These are phyloP conservation scores for Psittacara wagleri DNA, from an alignment of 2,113 vertebrate genomes.

Conservation along the genomic window DNA sequence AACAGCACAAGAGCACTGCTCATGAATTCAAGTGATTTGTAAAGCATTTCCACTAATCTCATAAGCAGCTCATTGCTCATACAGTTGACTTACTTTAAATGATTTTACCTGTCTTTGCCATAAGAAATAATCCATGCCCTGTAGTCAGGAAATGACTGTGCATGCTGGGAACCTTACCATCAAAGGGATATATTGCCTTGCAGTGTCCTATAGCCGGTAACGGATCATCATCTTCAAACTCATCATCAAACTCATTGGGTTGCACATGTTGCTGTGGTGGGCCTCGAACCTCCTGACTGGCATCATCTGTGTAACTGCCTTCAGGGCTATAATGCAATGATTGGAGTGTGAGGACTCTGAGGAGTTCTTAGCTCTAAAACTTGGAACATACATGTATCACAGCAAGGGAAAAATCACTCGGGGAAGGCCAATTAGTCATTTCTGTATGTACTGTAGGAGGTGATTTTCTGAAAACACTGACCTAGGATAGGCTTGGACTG, in stretches of 20 bases:
- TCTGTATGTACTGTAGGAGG: background rate
- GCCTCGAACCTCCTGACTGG: slow-evolving; percentile 88
- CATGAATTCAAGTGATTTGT: background rate
- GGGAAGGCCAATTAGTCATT: background rate
- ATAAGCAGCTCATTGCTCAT: background rate
- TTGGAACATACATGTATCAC: fast-evolving
- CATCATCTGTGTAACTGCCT: slow-evolving; percentile 96
- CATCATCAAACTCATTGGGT: slow-evolving; percentile 93
- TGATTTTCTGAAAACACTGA: background rate
- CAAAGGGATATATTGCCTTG: slow-evolving; percentile 96
- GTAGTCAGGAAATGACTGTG: background rate
- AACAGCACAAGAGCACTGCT: background rate
- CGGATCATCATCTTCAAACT: slow-evolving; percentile 96
- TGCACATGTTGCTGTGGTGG: slow-evolving; percentile 81
- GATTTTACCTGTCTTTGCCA: background rate
- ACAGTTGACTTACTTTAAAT: background rate
- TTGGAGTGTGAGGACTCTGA: background rate
- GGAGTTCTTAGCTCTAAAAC: background rate
- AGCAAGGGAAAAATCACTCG: background rate
- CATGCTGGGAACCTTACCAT: slow-evolving; percentile 77
- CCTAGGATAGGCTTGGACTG: background rate
- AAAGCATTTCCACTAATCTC: background rate
- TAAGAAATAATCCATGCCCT: background rate
- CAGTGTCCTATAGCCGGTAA: slow-evolving; percentile 96
- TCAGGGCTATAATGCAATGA: slow-evolving; percentile 81